Evolutionary conservation across 2,797 vertebrate species (phyloP).

Genomic region (Falco berigora): DNA sequence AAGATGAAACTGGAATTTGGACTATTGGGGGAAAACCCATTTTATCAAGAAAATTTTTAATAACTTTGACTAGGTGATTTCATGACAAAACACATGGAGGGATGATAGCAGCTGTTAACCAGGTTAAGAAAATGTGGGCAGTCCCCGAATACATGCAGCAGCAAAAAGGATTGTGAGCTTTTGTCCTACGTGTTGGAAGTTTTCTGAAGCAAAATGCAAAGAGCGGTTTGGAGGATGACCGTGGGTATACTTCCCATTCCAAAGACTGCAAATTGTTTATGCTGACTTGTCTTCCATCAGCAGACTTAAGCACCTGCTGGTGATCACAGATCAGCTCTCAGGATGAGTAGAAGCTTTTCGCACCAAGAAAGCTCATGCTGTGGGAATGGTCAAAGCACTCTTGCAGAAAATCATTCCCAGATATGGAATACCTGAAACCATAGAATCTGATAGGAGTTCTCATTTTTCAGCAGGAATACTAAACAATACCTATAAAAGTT

Average conservation of each 20-base stretch:
- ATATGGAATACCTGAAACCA: not conserved
- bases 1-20: not conserved
- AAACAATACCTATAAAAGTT: not conserved
- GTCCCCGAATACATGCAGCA: not conserved
- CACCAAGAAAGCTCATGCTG: not conserved
- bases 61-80: not conserved
- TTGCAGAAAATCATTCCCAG: rapidly evolving
- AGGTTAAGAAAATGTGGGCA: not conserved
- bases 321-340: not conserved
- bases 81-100: not conserved
- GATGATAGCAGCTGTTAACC: not conserved
- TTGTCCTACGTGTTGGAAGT: not conserved
- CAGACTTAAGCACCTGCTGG: not conserved
- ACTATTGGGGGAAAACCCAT: not conserved
- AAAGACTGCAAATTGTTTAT: not conserved
- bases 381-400: not conserved
- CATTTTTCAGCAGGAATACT: not conserved
- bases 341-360: not conserved
- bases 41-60: not conserved
- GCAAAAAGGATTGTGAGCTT: not conserved
- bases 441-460: not conserved
- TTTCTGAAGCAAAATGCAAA: not conserved
- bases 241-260: not conserved
- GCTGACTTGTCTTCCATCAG: not conserved
- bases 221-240: not conserved